Conservation (phyloP, 2,113 vertebrate genomes). For the Oxygymnocypris stewartii region DNA sequence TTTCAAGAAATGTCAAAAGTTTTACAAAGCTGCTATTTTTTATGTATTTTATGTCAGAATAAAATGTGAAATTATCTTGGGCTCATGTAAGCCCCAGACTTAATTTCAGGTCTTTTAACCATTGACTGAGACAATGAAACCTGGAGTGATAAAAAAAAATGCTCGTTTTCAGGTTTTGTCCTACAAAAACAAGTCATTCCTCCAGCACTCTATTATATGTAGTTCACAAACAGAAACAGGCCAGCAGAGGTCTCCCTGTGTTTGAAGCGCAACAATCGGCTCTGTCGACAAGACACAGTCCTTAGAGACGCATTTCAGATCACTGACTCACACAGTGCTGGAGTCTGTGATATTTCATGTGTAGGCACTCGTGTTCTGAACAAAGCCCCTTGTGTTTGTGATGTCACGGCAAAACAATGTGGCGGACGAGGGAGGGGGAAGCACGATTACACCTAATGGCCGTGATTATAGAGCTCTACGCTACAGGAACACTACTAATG, state of each 20-base stretch:
- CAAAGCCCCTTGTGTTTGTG: constrained; percentile 40
- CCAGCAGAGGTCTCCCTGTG: constrained; percentile 43
- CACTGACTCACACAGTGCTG: constrained; percentile 22
- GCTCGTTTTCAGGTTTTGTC: neutral
- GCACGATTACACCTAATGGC: neutral
- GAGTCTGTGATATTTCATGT: constrained; percentile 30
- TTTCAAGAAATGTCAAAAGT: neutral
- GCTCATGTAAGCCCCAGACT: neutral
- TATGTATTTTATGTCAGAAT: neutral
- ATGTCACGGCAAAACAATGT: constrained; percentile 35
- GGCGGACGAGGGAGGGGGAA: neutral
- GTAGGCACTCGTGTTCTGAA: constrained; percentile 34
- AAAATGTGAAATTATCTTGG: neutral
- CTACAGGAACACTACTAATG: neutral
- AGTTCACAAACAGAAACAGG: constrained; percentile 10
- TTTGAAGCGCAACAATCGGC: constrained; percentile 5
- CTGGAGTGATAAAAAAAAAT: neutral
- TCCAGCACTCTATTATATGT: neutral
- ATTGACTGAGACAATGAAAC: neutral
- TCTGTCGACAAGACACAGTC: neutral
- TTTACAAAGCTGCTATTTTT: too few species aligned
- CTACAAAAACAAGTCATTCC: neutral
- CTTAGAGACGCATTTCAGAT: constrained; percentile 31
- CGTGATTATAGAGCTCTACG: neutral
- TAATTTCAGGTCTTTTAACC: neutral